Evolutionary conservation across 2,888 invertebrate species (phyloP).

Genomic region (Vesta saturnalis): DNA sequence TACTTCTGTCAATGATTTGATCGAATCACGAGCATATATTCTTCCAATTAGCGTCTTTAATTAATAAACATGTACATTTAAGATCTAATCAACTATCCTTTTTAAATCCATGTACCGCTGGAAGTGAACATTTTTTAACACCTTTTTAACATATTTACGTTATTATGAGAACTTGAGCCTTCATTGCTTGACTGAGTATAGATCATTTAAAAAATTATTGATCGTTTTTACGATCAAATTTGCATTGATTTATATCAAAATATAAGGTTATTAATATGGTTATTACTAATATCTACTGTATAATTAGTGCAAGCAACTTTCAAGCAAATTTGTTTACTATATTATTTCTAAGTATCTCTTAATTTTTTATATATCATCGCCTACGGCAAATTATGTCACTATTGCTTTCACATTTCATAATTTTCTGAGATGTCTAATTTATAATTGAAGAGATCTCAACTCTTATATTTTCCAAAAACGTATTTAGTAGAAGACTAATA

Average conservation of each 20-base stretch:
- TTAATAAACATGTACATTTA: slow-evolving; percentile 17
- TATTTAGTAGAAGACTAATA: neutral
- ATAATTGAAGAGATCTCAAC: neutral
- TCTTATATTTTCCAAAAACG: neutral
- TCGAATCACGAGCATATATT: neutral
- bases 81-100: slow-evolving; percentile 12
- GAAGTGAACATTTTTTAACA: slow-evolving; percentile 20
- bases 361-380: slow-evolving; percentile 19
- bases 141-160: slow-evolving; percentile 20
- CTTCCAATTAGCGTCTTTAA: neutral
- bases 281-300: slow-evolving; percentile 26
- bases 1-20: slow-evolving; percentile 17
- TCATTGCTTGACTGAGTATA: slow-evolving; percentile 3
- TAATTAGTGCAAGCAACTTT: slow-evolving; percentile 39
- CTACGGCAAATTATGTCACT: slow-evolving; percentile 5
- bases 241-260: slow-evolving; percentile 28
- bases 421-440: neutral
- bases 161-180: slow-evolving; percentile 17
- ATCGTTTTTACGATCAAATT: slow-evolving; percentile 20
- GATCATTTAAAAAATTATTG: slow-evolving; percentile 22
- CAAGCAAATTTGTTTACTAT: slow-evolving; percentile 25
- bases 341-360: slow-evolving; percentile 21
- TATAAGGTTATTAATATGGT: slow-evolving; percentile 30
- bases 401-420: slow-evolving; percentile 13
- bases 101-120: neutral